Conservation (phyloP, 2,888 invertebrate genomes). For the Tryphoninae sp. region DNA sequence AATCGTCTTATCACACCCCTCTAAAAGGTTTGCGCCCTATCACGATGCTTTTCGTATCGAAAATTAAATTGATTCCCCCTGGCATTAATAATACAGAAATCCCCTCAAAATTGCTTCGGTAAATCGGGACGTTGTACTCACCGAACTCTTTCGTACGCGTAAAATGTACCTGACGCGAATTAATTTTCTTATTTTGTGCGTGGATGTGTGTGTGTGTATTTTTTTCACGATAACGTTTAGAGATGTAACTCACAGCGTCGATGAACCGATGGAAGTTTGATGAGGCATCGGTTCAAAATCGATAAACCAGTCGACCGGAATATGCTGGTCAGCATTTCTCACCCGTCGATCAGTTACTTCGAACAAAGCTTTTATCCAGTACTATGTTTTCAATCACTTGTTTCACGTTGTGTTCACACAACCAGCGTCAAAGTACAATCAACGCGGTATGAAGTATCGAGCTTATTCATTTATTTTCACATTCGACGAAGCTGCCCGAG, state of each 20-base stretch:
- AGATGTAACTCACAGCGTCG: background rate
- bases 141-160: background rate
- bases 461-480: background rate
- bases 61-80: background rate
- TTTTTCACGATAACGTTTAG: slow-evolving; percentile 1
- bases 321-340: background rate
- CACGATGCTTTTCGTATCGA: background rate
- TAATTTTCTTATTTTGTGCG: background rate
- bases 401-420: background rate
- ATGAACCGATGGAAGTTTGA: slow-evolving; percentile 44
- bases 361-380: background rate
- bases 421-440: background rate
- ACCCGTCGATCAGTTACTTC: background rate
- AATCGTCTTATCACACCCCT: slow-evolving; percentile 6
- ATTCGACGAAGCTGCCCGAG: background rate
- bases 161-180: background rate
- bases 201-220: background rate
- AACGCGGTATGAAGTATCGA: background rate
- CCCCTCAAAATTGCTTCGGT: background rate
- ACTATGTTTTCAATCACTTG: background rate
- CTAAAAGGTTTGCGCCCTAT: background rate
- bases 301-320: slow-evolving; percentile 36
- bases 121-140: background rate
- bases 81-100: background rate
- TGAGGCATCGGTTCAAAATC: slow-evolving; percentile 41